These are phyloP conservation scores for Aplidium turbinatum DNA, from an alignment of 23 tunicate species.

Conservation along the genomic window DNA sequence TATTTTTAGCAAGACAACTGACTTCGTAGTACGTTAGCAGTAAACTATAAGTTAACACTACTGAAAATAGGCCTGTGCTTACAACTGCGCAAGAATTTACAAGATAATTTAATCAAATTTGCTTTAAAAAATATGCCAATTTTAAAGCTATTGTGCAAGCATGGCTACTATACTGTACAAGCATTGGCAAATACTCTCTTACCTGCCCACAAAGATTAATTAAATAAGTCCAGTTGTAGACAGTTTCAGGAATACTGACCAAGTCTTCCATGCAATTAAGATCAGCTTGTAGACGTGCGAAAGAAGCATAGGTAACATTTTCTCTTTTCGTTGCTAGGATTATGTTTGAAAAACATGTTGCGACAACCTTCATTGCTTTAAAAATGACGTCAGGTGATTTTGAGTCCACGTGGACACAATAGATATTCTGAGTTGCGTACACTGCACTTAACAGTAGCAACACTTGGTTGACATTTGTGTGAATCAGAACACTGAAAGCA, in stretches of 20 bases:
- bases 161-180: too few relatives aligned
- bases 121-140: too few relatives aligned
- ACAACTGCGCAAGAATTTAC: too few relatives aligned
- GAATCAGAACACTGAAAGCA: conserved; percentile 59
- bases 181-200: too few relatives aligned
- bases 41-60: too few relatives aligned
- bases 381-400: conserved; percentile 17
- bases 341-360: conserved; percentile 64
- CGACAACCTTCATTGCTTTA: conserved; percentile 12
- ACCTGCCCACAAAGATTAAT: conserved; percentile 86
- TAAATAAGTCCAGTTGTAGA: conserved; percentile 53
- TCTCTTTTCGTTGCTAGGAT: conserved; percentile 32
- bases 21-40: too few relatives aligned
- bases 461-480: conserved; percentile 47
- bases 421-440: conserved; percentile 61
- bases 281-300: conserved; percentile 67
- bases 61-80: too few relatives aligned
- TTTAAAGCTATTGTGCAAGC: too few relatives aligned
- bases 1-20: too few relatives aligned
- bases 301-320: conserved; percentile 55
- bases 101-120: too few relatives aligned
- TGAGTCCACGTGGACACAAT: conserved; percentile 72
- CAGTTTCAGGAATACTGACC: neutral
- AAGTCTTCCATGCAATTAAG: conserved; percentile 74
- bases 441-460: conserved; percentile 57